phyloP scores from a whole-genome alignment of 2,888 invertebrate species.

The Cryptophagus acutangulus region DNA sequence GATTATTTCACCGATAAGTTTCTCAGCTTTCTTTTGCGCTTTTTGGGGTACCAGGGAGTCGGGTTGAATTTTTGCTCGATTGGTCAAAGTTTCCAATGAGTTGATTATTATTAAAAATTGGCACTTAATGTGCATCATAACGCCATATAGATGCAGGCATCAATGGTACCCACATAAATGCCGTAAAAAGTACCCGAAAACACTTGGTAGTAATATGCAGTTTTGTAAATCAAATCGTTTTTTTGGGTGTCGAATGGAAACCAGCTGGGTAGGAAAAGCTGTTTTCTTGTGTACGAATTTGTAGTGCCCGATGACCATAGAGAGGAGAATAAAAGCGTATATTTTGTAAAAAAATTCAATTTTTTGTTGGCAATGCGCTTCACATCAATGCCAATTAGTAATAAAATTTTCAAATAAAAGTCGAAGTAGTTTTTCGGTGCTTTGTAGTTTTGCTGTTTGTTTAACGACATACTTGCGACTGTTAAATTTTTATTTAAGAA shows the following conservation, averaged over 20 bases:
- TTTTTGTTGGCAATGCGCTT: too few relatives aligned
- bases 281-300: too few relatives aligned
- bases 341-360: too few relatives aligned
- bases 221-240: neutral
- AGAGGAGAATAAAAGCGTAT: too few relatives aligned
- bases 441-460: too few relatives aligned
- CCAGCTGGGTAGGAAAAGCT: too few relatives aligned
- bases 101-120: slow-evolving; percentile 3
- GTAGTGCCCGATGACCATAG: too few relatives aligned
- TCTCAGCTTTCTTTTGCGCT: slow-evolving; percentile 6
- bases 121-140: slow-evolving; percentile 6
- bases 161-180: neutral
- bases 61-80: neutral
- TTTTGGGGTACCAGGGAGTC: neutral
- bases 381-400: too few relatives aligned
- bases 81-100: neutral
- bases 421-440: too few relatives aligned
- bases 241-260: slow-evolving; percentile 2
- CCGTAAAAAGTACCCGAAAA: neutral
- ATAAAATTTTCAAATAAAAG: too few relatives aligned
- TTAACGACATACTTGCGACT: too few relatives aligned
- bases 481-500: too few relatives aligned
- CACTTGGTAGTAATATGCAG: neutral
- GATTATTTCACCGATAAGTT: slow-evolving; percentile 14
- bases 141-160: slow-evolving; percentile 3